These are phyloP conservation scores for Mactra quadrangularis DNA, from an alignment of 1,140 invertebrate species.

Conservation along the genomic window DNA sequence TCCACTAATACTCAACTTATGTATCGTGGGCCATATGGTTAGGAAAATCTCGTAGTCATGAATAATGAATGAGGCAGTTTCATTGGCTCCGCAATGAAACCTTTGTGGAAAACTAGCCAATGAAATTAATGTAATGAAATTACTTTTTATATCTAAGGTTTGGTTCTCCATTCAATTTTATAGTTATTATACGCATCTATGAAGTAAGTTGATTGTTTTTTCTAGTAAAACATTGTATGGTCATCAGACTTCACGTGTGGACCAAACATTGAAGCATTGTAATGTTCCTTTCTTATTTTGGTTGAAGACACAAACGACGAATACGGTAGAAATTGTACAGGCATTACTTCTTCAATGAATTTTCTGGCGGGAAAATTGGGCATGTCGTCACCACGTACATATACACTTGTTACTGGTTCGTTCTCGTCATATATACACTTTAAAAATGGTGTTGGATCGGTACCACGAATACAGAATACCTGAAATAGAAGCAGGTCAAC, in stretches of 20 bases:
- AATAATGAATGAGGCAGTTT: no score
- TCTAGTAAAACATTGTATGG: conserved; percentile 57
- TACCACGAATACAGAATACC: conserved; percentile 81
- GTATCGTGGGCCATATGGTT: no score
- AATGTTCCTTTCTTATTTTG: conserved; percentile 75
- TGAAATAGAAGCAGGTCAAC: conserved; percentile 50
- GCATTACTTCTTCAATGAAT: conserved; percentile 78
- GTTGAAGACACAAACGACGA: conserved; percentile 77
- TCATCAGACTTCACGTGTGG: conserved; percentile 62
- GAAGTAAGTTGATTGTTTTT: background rate
- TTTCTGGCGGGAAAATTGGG: conserved; percentile 77
- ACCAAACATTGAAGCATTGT: conserved; percentile 69
- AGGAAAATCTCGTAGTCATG: no score
- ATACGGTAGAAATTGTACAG: conserved; percentile 80
- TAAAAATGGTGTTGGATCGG: conserved; percentile 78
- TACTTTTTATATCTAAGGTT: no score
- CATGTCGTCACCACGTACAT: conserved; percentile 82
- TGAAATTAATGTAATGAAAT: no score
- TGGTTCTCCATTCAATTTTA: no score
- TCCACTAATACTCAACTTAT: no score
- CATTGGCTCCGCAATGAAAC: no score
- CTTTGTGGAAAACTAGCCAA: no score
- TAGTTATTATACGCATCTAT: no score
- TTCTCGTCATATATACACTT: conserved; percentile 72
- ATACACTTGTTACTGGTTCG: conserved; percentile 69